These are phyloP conservation scores for Pygoscelis adeliae DNA, from an alignment of 2,113 vertebrate species.

Conservation along the genomic window DNA sequence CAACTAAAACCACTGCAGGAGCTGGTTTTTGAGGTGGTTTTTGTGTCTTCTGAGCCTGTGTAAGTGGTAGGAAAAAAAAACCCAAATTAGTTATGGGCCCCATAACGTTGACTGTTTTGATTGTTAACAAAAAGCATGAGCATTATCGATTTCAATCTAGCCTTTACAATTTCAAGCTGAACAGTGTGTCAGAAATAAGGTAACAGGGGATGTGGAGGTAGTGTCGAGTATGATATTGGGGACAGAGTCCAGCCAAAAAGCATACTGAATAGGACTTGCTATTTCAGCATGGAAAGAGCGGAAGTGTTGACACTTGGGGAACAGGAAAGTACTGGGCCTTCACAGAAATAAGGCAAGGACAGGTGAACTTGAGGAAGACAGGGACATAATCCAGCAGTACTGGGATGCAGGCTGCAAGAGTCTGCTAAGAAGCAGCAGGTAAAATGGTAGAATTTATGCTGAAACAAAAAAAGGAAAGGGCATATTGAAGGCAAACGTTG, in stretches of 20 bases:
- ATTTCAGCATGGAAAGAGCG: neutral
- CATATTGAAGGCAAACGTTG: neutral
- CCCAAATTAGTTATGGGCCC: neutral
- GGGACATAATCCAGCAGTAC: neutral
- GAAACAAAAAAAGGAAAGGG: neutral
- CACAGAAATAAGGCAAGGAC: neutral
- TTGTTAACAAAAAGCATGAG: neutral
- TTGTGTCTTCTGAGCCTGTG: slow-evolving; percentile 92
- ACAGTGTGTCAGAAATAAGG: neutral
- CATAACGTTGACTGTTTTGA: neutral
- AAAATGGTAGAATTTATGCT: neutral
- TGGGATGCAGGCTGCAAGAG: neutral
- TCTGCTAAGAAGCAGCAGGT: neutral
- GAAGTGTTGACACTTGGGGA: neutral
- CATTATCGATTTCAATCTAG: neutral
- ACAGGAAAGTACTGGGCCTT: neutral
- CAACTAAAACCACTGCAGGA: slow-evolving; percentile 83
- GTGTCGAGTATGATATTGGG: neutral
- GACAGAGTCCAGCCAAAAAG: neutral
- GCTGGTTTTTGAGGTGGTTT: slow-evolving; percentile 94
- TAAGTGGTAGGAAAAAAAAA: neutral
- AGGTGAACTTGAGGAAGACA: neutral
- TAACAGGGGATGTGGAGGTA: neutral
- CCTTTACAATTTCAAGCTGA: neutral
- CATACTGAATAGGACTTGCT: neutral